Evolutionary conservation across 2,797 vertebrate species (phyloP), one percentile per base, ranked within the genome.

Genomic region (Chromis chromis): DNA sequence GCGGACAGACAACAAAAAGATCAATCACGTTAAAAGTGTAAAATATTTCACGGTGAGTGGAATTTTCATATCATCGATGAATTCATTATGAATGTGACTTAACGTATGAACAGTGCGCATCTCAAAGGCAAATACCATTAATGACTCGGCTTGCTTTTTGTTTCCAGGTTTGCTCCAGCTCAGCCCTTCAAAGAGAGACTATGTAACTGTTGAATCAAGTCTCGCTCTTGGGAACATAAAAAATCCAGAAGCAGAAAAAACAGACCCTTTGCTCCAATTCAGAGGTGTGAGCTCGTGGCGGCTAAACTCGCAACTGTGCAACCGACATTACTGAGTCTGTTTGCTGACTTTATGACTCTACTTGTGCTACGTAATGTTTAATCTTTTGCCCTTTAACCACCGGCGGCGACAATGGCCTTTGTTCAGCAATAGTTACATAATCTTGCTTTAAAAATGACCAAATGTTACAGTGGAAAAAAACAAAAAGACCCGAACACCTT

Each of bases 161-260:
- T 78, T 86, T 71, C 19, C 48, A 68, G 61, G 49, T 87, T 81
- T 79, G 71, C 82, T 76, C 81, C 62, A 67, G 70, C 66, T 88
- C 79, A 89, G 86, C 82, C 79, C 86, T 91, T 92, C 67, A 79
- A 74, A 74, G 54, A 61, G 36, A 85, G 75, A 78, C 76, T 46
- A 64, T 55, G 70, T 48, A 68, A 86, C 73, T 70, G 73, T 72
- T 52, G 14, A 74, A 36, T 53, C 33, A 64, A 16, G 36, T 28
- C 33, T 7, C 5, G 56, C 64, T 44, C 13, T 40, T 28, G 49
- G 14, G 40, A 59, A 25, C 2, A 40, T 54, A 6, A 65, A 46
- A 48, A 46, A 14, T 11, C 31, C 31, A 31, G 31, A 31, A 31
- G 31, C 44, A 55, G 28, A 21, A 73, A 62, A 25, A 58, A 65